A percentile compares a stretch with the other conserved stretches of the same genome.
Evolutionary conservation across 2,797 vertebrate species (phyloP).

Genomic region (Anguilla obscura): DNA sequence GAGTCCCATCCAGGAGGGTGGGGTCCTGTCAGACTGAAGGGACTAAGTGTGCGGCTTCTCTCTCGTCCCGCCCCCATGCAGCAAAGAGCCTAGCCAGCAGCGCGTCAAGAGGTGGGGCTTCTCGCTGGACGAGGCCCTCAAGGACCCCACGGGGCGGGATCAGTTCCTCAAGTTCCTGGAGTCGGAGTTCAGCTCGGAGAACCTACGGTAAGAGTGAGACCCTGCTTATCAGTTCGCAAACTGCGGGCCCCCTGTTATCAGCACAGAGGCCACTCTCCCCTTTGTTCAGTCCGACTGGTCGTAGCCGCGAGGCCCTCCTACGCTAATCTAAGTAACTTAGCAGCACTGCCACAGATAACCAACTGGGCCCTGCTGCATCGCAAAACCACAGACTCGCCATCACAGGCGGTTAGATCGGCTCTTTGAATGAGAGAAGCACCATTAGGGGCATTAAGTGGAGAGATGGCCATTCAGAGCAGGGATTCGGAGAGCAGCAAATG

Average conservation of each 20-base stretch:
- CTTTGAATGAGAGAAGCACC: neutral
- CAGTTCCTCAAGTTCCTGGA: constrained; percentile 93
- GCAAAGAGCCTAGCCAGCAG: constrained; percentile 90
- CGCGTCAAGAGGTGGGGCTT: constrained; percentile 94
- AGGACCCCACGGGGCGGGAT: constrained; percentile 87
- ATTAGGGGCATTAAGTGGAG: neutral
- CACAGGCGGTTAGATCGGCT: neutral
- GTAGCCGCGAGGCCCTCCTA: neutral
- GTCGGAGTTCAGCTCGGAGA: constrained; percentile 97
- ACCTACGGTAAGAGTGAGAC: constrained; percentile 80
- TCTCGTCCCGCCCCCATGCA: constrained; percentile 56
- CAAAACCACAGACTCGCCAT: neutral
- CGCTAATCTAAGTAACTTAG: neutral
- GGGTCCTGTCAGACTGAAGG: neutral
- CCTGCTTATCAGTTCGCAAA: neutral
- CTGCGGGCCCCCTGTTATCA: neutral
- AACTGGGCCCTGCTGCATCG: neutral
- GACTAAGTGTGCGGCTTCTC: neutral
- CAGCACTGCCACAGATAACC: neutral
- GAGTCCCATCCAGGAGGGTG: neutral
- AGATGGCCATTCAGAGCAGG: neutral
- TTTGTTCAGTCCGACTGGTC: neutral
- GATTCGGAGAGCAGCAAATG: neutral
- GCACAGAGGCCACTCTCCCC: neutral
- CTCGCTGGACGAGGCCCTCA: constrained; percentile 88